These are phyloP conservation scores for Mesorhabditis spiculigera DNA, from an alignment of 2,888 invertebrate species.

Conservation along the genomic window DNA sequence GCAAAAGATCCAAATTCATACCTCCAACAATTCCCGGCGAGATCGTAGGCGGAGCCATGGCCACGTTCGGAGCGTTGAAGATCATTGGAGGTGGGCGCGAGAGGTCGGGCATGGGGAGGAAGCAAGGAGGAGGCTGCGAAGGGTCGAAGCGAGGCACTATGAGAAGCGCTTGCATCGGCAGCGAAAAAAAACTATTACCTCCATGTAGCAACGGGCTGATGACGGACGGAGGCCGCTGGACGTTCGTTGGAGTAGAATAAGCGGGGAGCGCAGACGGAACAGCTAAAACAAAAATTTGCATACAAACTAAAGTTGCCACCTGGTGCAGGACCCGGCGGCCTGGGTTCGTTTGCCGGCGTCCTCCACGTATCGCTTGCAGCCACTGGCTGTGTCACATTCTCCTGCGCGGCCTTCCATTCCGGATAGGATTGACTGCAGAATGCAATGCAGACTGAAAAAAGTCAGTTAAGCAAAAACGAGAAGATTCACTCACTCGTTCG, in stretches of 20 bases:
- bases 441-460: slow-evolving; percentile 26
- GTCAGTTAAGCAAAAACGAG: neutral
- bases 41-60: neutral
- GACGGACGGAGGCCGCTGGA: too few species aligned
- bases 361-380: too few species aligned
- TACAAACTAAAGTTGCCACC: neutral
- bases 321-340: neutral
- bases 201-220: too few species aligned
- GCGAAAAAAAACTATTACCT: too few species aligned
- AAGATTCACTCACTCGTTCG: slow-evolving; percentile 21
- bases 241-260: too few species aligned
- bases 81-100: neutral
- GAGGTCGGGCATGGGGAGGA: neutral
- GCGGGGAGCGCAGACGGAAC: neutral
- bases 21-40: neutral
- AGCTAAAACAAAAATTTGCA: neutral
- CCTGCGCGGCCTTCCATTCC: neutral
- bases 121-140: too few species aligned
- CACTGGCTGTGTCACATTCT: neutral
- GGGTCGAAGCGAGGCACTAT: too few species aligned
- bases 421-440: slow-evolving; percentile 20
- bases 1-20: too few species aligned
- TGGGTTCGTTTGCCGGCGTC: too few species aligned
- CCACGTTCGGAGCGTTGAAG: neutral
- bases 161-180: too few species aligned